These are phyloP conservation scores for Myanophis thanlyinensis DNA, from an alignment of 2,113 vertebrate genomes.

Conservation along the genomic window DNA sequence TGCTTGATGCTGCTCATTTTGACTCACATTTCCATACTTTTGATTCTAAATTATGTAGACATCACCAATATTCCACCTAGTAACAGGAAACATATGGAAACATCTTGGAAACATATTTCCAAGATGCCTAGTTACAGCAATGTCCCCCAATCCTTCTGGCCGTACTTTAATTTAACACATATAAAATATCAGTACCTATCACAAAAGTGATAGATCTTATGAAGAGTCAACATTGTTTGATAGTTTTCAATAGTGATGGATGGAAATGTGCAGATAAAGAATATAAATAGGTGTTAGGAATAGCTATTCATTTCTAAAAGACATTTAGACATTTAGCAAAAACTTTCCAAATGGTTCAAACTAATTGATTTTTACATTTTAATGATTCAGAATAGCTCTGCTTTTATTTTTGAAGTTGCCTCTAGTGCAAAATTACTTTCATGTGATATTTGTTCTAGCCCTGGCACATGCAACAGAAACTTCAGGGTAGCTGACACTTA, in stretches of 20 bases:
- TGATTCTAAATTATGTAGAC: not conserved
- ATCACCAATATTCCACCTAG: not conserved
- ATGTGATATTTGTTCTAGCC: not conserved
- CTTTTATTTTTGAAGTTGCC: not conserved
- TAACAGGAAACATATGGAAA: too few species aligned
- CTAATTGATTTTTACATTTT: accelerated
- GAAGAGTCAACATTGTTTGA: not conserved
- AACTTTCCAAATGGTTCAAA: not conserved
- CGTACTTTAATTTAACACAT: not conserved
- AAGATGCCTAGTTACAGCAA: not conserved
- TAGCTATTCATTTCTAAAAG: not conserved
- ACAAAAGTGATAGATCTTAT: not conserved
- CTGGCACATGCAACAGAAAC: not conserved
- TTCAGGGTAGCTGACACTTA: not conserved
- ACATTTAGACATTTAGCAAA: too few species aligned
- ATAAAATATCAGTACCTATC: not conserved
- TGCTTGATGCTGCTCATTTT: not conserved
- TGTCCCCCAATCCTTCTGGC: not conserved
- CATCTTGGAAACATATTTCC: not conserved
- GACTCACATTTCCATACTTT: not conserved
- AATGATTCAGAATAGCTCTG: not conserved
- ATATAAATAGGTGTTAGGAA: not conserved
- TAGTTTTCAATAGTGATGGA: not conserved
- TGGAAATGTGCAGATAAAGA: not conserved
- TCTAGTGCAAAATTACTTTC: not conserved